Percentiles rank a stretch among this genome's conserved stretches.
Evolutionary conservation across 2,797 vertebrate genomes (phyloP).

Genomic region (Acrocephalus scirpaceus): DNA sequence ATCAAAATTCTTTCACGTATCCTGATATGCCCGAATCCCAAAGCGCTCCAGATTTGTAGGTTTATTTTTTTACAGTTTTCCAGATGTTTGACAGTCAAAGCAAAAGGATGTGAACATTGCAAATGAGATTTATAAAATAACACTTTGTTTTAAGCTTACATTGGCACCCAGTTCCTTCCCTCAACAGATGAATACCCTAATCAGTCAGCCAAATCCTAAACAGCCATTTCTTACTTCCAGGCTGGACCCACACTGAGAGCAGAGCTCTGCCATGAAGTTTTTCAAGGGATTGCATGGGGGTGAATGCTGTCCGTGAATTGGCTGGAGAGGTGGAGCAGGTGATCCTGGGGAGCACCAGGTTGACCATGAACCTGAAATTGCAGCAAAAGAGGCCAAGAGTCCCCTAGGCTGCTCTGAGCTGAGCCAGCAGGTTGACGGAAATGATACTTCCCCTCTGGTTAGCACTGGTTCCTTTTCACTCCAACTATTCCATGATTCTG

Average conservation of each 20-base stretch:
- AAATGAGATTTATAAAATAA: background rate
- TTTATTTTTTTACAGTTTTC: background rate
- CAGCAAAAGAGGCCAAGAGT: background rate
- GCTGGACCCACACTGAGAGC: background rate
- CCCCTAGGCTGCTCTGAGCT: background rate
- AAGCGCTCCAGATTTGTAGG: background rate
- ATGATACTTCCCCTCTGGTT: background rate
- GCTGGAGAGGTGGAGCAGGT: background rate
- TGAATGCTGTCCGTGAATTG: background rate
- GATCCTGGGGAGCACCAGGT: background rate
- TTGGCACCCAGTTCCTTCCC: background rate
- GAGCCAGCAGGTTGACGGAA: background rate
- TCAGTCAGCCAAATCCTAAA: background rate
- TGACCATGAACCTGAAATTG: background rate
- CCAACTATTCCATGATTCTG: background rate
- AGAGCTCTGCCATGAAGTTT: background rate
- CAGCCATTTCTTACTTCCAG: background rate
- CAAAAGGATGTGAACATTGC: background rate
- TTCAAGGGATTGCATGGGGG: background rate
- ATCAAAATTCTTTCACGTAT: background rate
- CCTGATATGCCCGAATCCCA: background rate
- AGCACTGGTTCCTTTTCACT: background rate
- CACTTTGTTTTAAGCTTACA: background rate
- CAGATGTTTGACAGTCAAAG: background rate
- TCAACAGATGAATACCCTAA: background rate